Evolutionary conservation across 2,113 vertebrate species (phyloP).

Genomic region (Procavia capensis): DNA sequence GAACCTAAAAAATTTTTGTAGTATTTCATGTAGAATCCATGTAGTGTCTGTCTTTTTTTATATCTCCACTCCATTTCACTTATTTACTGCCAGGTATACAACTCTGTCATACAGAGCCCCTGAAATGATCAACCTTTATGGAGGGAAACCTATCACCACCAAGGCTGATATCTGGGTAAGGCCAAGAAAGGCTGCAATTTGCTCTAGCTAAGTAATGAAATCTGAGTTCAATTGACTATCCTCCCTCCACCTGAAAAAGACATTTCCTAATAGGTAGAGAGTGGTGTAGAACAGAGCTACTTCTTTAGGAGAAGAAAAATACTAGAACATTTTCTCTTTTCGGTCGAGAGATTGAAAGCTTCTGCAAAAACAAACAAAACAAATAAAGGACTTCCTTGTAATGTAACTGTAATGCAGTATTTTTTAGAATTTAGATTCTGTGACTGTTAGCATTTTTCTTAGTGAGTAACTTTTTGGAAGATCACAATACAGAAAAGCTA

Average conservation of each 20-base stretch:
- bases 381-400: slow-evolving; percentile 10
- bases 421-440: slow-evolving; percentile 40
- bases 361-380: slow-evolving; percentile 15
- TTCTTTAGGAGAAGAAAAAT: slow-evolving; percentile 19
- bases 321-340: slow-evolving; percentile 20
- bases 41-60: slow-evolving; percentile 42
- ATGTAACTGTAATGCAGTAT: not conserved
- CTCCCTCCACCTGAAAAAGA: not conserved
- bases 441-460: not conserved
- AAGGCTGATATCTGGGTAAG: slow-evolving; percentile 99
- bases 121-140: slow-evolving; percentile 99
- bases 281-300: not conserved
- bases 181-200: not conserved
- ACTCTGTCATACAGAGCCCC: slow-evolving; percentile 98
- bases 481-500: slow-evolving; percentile 27
- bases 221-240: slow-evolving; percentile 15
- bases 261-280: slow-evolving; percentile 23
- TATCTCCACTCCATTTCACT: not conserved
- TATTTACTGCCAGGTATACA: slow-evolving; percentile 91
- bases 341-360: not conserved
- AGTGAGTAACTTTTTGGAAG: slow-evolving; percentile 26
- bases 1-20: not conserved
- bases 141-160: slow-evolving; percentile 97
- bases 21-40: slow-evolving; percentile 62
- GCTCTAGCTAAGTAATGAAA: slow-evolving; percentile 42